Conservation (phyloP, 2,113 vertebrate genomes). For the Crotalus viridis region DNA sequence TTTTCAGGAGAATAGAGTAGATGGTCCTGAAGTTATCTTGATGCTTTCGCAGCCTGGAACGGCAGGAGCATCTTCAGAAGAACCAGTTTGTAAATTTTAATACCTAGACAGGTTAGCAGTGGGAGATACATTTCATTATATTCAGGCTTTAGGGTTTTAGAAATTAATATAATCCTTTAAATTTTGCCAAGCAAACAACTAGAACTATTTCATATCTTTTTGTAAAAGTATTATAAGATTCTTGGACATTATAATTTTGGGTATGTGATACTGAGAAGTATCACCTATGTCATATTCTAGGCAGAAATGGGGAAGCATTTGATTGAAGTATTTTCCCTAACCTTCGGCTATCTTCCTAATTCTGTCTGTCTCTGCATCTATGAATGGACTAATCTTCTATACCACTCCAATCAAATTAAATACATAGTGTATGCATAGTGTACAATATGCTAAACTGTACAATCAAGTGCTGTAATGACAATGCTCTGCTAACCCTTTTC, state of each 20-base stretch:
- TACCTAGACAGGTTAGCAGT: not conserved
- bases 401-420: not conserved
- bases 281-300: not conserved
- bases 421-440: not conserved
- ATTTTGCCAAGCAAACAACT: not conserved
- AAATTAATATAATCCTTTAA: not conserved
- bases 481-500: not conserved
- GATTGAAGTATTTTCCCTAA: not conserved
- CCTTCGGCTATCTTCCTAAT: not conserved
- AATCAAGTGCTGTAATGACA: not conserved
- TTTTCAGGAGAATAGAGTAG: not conserved
- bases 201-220: not conserved
- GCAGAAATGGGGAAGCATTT: not conserved
- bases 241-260: not conserved
- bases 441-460: not conserved
- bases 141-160: not conserved
- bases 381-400: not conserved
- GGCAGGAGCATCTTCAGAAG: not conserved
- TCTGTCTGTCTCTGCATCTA: not conserved
- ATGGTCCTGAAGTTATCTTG: not conserved
- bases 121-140: not conserved
- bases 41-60: not conserved
- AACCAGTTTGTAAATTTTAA: not conserved
- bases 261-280: not conserved
- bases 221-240: not conserved